Evolutionary conservation across 2,888 invertebrate genomes (phyloP), one percentile per base, ranked within the genome.

Genomic region (Diaphora mendica): DNA sequence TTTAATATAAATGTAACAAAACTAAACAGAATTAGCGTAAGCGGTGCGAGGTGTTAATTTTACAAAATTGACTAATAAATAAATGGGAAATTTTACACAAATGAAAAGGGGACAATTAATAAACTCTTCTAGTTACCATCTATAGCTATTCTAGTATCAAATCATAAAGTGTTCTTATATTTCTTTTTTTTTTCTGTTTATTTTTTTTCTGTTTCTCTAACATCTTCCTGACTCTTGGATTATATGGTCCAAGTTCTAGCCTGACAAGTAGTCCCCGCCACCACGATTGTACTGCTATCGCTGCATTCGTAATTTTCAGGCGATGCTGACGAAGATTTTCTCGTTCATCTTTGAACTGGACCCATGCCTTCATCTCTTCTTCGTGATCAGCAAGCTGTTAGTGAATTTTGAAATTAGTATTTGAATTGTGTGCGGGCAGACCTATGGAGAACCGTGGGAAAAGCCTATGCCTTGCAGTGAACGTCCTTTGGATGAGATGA

Each of bases 231-330:
- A 55, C 7, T 1, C 15, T 51, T 48, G 20, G n/a, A 42, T 74
- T 81, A 33, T 68, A 85, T 1, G 83, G 86, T 0, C 86, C 86
- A 0, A 84, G 23, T 71, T 75, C 1, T 13, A 78, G 71, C 0
- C 83, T 74, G 0, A 84, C 83, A 7, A 85, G 78, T 0, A 84
- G 35, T 1, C 86, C 83, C 26, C 95, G 91, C 95, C 95, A 95
- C 95, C 95, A 95, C 1, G 95, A 92, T 80, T 95, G 95, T 23
- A 95, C 94, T 0, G 79, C 84, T 5, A 91, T 84, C 0, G 95
- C 95, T 0, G 93, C 90, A 0, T 88, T 90, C 3, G 79, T 90
- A 95, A 95, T 95, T 77, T 88, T 91, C 55, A 90, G 87, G 3
- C 79, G 82, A 76, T 94, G 94, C 17, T 74, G 68, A 0, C 89